A percentile compares a stretch with the other conserved stretches of the same genome.
phyloP scores from a whole-genome alignment of 2,113 vertebrate species.

The Hyla sarda region DNA sequence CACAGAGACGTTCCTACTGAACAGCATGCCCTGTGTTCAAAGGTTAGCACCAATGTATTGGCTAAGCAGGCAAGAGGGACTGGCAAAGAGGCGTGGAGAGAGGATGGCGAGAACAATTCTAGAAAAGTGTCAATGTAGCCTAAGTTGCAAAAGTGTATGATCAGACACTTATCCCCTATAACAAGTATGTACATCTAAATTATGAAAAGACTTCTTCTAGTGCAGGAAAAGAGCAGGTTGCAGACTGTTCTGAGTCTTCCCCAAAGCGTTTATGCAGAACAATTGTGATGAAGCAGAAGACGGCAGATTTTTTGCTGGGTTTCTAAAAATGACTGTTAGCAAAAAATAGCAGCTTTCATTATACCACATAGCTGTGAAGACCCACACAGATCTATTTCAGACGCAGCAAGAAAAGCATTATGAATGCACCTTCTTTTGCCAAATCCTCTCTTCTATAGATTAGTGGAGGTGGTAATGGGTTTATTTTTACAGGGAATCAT shows the following conservation, averaged over 20 bases:
- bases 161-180: too few relatives aligned
- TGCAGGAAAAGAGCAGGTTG: background rate
- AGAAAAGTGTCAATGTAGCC: too few relatives aligned
- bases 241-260: background rate
- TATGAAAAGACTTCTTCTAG: background rate
- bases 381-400: constrained; percentile 18
- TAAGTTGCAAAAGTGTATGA: too few relatives aligned
- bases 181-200: too few relatives aligned
- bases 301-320: background rate
- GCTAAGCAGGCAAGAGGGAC: too few relatives aligned
- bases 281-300: background rate
- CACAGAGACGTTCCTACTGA: too few relatives aligned
- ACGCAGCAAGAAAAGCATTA: background rate
- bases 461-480: background rate
- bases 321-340: constrained; percentile 8
- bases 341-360: constrained; percentile 26
- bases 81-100: too few relatives aligned
- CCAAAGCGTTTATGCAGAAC: background rate
- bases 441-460: background rate
- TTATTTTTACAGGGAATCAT: background rate
- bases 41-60: too few relatives aligned
- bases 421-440: background rate
- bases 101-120: too few relatives aligned
- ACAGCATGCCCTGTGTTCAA: too few relatives aligned
- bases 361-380: constrained; percentile 16